phyloP scores from a whole-genome alignment of 2,113 vertebrate genomes.

The Aldabrachelys gigantea region DNA sequence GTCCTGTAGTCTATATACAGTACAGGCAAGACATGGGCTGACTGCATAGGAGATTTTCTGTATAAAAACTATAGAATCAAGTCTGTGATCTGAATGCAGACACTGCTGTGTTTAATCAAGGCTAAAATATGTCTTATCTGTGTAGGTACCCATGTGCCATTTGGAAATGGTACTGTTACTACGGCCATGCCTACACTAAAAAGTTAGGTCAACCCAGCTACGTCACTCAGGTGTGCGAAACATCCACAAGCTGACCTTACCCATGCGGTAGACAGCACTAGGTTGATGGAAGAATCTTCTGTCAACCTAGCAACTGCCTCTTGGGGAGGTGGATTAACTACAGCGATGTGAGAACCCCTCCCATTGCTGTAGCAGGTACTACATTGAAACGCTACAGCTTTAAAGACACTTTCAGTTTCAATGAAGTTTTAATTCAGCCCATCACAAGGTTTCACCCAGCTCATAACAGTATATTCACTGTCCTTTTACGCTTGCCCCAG shows the following conservation, averaged over 20 bases:
- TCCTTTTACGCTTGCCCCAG: not conserved
- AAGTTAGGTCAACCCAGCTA: not conserved
- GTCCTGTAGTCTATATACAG: not conserved
- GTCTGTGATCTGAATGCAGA: not conserved
- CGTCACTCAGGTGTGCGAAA: not conserved
- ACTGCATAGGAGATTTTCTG: not conserved
- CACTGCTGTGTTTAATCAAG: not conserved
- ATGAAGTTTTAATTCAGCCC: not conserved
- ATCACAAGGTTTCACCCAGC: not conserved
- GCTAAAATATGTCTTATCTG: not conserved
- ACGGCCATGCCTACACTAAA: not conserved
- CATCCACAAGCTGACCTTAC: not conserved
- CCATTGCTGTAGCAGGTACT: not conserved
- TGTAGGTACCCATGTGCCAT: not conserved
- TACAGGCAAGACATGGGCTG: not conserved
- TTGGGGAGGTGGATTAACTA: not conserved
- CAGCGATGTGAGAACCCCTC: not conserved
- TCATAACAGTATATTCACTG: not conserved
- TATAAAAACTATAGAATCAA: not conserved
- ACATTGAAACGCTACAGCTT: not conserved
- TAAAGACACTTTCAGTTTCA: not conserved
- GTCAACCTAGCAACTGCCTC: not conserved
- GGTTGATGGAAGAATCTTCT: not conserved
- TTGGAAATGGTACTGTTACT: not conserved
- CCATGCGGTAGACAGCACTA: not conserved